Evolutionary conservation across 2,797 vertebrate genomes (phyloP).

Genomic region (Macrochelys suwanniensis): DNA sequence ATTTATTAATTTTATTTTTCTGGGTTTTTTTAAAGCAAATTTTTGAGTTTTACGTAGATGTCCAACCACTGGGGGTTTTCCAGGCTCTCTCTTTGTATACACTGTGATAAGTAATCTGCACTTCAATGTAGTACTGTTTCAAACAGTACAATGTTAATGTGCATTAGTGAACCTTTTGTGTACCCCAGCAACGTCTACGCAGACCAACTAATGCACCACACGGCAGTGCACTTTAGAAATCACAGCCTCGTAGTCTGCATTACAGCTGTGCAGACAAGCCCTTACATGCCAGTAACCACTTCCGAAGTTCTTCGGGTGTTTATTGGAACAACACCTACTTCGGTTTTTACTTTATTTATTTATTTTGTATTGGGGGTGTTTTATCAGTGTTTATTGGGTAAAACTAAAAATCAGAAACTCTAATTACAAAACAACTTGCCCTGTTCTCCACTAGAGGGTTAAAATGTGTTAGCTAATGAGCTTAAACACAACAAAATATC

Average conservation of each 20-base stretch:
- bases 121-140: neutral
- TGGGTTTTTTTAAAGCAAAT: neutral
- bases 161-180: neutral
- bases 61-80: neutral
- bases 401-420: neutral
- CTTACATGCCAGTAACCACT: neutral
- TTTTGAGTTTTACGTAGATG: neutral
- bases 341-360: neutral
- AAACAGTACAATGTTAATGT: neutral
- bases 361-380: neutral
- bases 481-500: neutral
- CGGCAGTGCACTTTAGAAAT: neutral
- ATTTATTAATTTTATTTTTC: neutral
- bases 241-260: neutral
- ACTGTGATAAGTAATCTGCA: neutral
- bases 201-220: neutral
- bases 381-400: neutral
- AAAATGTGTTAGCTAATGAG: rapidly evolving
- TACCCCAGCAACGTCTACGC: neutral
- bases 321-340: neutral
- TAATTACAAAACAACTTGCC: rapidly evolving
- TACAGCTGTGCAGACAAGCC: neutral
- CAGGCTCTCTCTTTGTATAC: neutral
- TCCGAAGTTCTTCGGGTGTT: too few relatives aligned
- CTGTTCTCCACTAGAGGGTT: neutral